Evolutionary conservation across 2,113 vertebrate genomes (phyloP).

Genomic region (Cepphus grylle): DNA sequence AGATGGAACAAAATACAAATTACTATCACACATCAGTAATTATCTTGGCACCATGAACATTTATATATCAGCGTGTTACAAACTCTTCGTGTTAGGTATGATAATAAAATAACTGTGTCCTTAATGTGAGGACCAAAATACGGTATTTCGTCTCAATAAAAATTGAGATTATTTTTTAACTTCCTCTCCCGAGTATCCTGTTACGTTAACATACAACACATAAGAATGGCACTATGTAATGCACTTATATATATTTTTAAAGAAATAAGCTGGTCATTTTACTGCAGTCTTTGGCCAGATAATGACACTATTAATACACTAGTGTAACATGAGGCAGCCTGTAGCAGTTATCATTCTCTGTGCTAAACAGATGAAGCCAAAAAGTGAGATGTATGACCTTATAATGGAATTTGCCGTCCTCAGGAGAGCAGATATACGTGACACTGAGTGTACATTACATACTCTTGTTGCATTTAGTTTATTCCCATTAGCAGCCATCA

Average conservation of each 20-base stretch:
- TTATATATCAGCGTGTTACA: not conserved
- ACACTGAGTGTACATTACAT: not conserved
- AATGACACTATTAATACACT: not conserved
- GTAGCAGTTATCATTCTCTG: not conserved
- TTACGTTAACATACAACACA: not conserved
- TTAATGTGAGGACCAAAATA: not conserved
- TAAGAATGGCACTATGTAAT: not conserved
- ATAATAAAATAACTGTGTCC: not conserved
- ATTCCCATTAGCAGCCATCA: not conserved
- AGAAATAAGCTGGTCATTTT: not conserved
- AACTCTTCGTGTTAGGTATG: not conserved
- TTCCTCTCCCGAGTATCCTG: not conserved
- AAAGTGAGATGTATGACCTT: constrained; percentile 6
- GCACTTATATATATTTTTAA: not conserved
- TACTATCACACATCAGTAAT: not conserved
- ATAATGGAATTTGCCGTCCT: not conserved
- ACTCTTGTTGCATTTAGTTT: not conserved
- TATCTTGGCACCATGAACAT: not conserved
- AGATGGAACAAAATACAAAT: not conserved
- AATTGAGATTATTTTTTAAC: not conserved
- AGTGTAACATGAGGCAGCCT: not conserved
- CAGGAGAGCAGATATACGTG: not conserved
- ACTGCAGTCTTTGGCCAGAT: not conserved
- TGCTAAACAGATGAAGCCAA: not conserved
- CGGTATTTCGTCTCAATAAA: not conserved